phyloP scores from a whole-genome alignment of 2,113 vertebrate species.

The Pluvianellus socialis region DNA sequence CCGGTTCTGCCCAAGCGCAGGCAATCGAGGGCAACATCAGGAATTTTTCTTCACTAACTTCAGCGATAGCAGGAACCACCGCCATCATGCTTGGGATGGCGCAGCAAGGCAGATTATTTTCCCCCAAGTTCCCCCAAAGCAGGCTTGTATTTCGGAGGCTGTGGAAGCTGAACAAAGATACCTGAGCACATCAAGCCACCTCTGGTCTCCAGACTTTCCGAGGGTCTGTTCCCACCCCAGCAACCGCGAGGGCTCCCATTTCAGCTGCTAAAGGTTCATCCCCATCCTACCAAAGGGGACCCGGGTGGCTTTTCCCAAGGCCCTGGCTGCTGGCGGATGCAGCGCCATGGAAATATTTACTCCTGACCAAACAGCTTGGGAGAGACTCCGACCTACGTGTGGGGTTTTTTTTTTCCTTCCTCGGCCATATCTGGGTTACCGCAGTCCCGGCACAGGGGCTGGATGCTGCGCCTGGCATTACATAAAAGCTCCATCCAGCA shows the following conservation, averaged over 20 bases:
- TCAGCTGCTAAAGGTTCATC: background rate
- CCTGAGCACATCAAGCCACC: fast-evolving
- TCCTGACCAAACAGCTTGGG: background rate
- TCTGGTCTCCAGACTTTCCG: background rate
- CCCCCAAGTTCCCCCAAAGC: background rate
- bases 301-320: background rate
- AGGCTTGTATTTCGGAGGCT: background rate
- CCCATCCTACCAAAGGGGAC: background rate
- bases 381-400: background rate
- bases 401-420: background rate
- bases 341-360: background rate
- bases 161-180: background rate
- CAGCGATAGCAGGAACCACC: background rate
- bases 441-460: background rate
- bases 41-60: background rate
- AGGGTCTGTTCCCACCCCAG: fast-evolving
- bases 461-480: background rate
- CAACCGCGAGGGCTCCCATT: fast-evolving
- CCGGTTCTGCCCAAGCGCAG: background rate
- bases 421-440: background rate
- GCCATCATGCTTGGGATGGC: background rate
- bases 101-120: background rate
- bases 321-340: background rate
- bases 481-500: background rate
- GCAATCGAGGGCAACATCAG: background rate